Base-by-base conservation (phyloP, 1,140 invertebrate genomes). In the Campoletis sonorensis region DNA sequence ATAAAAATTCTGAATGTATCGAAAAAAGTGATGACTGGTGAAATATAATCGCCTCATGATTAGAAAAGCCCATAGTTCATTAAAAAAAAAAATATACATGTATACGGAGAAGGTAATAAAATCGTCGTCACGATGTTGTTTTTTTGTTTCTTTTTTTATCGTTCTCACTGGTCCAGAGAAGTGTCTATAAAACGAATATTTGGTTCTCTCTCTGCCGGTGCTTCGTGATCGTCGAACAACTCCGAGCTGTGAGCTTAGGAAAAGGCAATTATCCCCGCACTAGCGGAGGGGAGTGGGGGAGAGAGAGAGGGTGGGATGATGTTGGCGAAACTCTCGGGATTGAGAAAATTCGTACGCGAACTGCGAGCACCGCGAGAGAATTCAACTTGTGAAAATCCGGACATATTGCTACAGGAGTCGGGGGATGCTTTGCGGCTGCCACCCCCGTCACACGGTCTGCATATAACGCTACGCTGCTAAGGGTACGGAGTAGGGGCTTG, bases 311-410 rank as follows among this genome's bases (percentile, higher is more conserved):
- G 30, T 13, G n/a, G 5, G 54, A 26, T 61, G 76, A 21, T 67
- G 76, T 26, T 61, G 58, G 58, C 67, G 58, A 37, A 78, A 67
- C 8, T 64, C 37, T 30, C 21, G 30, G 54, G 54, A 61, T 61
- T 51, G 76, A 45, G 73, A 54, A 79, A 79, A 79, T 79, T 79
- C 51, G 79, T 67, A 67, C 51, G 54, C 61, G 21, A 64, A n/a
- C 18, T 23, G n/a, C n/a, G 61, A 54, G 51, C 51, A 54, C 51
- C 67, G 67, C 67, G 67, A 70, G 84, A 84, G 85, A 90, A 91
- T 90, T 91, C 89, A 91, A 90, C 89, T 91, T 91, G 89, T 90
- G 88, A 89, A 92, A 91, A 91, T 91, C 88, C 89, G 88, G 87
- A 87, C 87, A 89, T 89, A 89, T 90, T 89, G 83, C 81, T 71